Evolutionary conservation across 2,113 vertebrate genomes (phyloP).

Genomic region (Ameiurus melas): DNA sequence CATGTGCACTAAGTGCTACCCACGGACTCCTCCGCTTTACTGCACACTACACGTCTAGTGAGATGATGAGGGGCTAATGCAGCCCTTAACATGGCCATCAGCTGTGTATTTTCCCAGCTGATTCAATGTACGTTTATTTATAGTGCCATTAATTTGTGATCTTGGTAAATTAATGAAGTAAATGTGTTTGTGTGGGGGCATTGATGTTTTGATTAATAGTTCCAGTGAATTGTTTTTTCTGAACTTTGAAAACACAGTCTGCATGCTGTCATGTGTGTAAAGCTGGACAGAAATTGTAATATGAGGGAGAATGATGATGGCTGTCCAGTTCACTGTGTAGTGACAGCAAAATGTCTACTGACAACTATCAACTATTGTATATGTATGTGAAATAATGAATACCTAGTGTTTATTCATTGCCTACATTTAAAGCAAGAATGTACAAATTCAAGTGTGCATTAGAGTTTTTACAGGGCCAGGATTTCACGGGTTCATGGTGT

Average conservation of each 20-base stretch:
- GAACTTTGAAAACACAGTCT: neutral
- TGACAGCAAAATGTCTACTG: neutral
- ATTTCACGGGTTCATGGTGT: neutral
- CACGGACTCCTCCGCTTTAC: neutral
- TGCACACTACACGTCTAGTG: neutral
- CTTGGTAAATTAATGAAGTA: neutral
- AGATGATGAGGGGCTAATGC: constrained; percentile 8
- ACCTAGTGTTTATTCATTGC: neutral
- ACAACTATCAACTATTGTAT: neutral
- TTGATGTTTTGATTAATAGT: constrained; percentile 2
- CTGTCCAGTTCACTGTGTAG: neutral
- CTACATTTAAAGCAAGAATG: neutral
- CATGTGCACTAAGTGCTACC: neutral
- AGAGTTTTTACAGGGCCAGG: neutral
- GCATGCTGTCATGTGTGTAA: neutral
- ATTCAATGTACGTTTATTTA: constrained; percentile 20
- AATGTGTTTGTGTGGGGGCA: neutral
- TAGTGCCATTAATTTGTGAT: constrained; percentile 24
- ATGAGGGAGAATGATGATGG: neutral
- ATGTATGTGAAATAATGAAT: neutral
- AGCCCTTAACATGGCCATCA: neutral
- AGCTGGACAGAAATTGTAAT: neutral
- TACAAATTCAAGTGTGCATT: neutral
- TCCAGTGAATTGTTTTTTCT: neutral
- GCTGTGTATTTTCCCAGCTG: constrained; percentile 10